Evolutionary conservation across 2,797 vertebrate genomes (phyloP), one percentile per base, ranked within the genome.

Genomic region (Fratercula arctica): DNA sequence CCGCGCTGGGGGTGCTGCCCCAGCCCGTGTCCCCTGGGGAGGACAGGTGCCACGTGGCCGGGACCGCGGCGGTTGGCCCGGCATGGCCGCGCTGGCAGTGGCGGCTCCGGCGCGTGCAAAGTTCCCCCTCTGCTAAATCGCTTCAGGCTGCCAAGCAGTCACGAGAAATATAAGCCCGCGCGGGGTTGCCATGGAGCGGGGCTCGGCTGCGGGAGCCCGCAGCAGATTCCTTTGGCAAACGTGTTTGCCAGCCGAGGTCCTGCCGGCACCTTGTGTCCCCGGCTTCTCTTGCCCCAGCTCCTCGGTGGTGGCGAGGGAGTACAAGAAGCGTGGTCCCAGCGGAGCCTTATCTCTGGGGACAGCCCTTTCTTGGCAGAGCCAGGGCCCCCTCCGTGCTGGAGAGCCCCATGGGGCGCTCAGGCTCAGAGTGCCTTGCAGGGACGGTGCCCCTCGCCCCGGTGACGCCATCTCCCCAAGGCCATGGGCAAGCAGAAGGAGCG

Each of bases 121-220:
- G 51, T 60, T 95, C 94, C 94, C 84, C 67, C 83, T 93, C 92
- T 57, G 92, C 94, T 95, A 96, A 97, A 97, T 93, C 90, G 83
- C 93, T 97, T 61, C 60, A 90, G 66, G 94, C 97, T 96, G 96
- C 97, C 97, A 97, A 96, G 93, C 91, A 89, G 93, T 95, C 97
- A 96, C 86, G 91, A 96, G 97, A 97, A 85, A 95, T 91, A 76
- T 92, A 96, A 96, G 95, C 89, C 73, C 73, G 74, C 12, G 45
- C 89, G 28, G 96, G 87, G 91, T 97, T 97, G 96, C 97, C 76
- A 61, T 95, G 87, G 92, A 97, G 94, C 73, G 11, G 82, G 84
- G 93, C 97, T 97, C 86, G 43, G 94, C 90, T 57, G 39, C 18
- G 37, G 91, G 82, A 93, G 95, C 54, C 41, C 11, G 50, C 54